These are phyloP conservation scores for Amorpha juglandis DNA, from an alignment of 2,888 invertebrate genomes.

Conservation along the genomic window DNA sequence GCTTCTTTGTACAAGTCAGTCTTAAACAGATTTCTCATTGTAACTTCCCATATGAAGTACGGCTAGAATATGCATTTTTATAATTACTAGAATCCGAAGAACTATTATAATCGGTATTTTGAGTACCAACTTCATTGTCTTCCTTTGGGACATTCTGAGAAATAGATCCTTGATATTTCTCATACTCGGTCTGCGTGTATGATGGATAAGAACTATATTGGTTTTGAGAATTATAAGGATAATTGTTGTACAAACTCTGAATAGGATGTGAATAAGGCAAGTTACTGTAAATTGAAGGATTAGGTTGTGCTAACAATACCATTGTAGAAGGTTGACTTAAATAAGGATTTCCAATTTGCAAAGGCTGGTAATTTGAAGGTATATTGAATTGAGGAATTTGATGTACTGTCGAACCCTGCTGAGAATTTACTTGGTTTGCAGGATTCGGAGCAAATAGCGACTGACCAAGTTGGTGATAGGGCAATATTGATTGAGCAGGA, in stretches of 20 bases:
- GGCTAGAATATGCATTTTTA: constrained; percentile 63
- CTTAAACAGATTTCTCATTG: constrained; percentile 35
- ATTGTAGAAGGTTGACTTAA: constrained; percentile 68
- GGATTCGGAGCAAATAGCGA: constrained; percentile 53
- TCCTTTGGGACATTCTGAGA: constrained; percentile 65
- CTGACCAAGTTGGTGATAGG: constrained; percentile 62
- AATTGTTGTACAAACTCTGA: constrained; percentile 71
- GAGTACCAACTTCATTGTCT: constrained; percentile 63
- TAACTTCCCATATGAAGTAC: constrained; percentile 61
- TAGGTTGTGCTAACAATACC: constrained; percentile 67
- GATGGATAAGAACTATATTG: constrained; percentile 63
- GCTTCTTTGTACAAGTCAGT: background rate
- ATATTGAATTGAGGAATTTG: constrained; percentile 58
- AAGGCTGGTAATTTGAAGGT: constrained; percentile 56
- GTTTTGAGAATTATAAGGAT: constrained; percentile 65
- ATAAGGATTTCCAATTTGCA: constrained; percentile 58
- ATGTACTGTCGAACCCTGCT: constrained; percentile 50
- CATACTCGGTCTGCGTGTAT: constrained; percentile 61
- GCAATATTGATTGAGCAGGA: constrained; percentile 52
- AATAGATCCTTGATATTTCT: constrained; percentile 58
- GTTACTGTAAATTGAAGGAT: constrained; percentile 66
- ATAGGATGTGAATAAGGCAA: constrained; percentile 63
- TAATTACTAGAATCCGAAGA: constrained; percentile 65
- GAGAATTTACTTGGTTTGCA: constrained; percentile 47
- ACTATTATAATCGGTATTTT: constrained; percentile 61